These are phyloP conservation scores for Stenoptilia bipunctidactyla DNA, from an alignment of 2,888 invertebrate species.

Conservation along the genomic window DNA sequence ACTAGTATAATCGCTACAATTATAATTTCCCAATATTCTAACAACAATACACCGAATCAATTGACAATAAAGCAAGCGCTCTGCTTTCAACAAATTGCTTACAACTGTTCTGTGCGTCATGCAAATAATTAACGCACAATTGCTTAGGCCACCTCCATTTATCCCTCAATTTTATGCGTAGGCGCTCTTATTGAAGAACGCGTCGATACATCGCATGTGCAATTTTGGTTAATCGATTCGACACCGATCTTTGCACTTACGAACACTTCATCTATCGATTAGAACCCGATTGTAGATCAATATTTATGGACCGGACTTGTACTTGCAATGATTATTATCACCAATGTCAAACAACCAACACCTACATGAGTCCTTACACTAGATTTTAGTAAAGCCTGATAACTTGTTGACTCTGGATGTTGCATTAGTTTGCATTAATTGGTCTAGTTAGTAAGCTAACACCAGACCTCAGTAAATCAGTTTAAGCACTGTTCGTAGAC, in stretches of 20 bases:
- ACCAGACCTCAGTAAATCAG: too few species aligned
- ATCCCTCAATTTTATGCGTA: slow-evolving; percentile 59
- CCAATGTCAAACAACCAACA: not conserved
- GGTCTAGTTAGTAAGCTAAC: too few species aligned
- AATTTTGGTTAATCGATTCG: slow-evolving; percentile 64
- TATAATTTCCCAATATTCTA: not conserved
- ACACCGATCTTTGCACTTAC: slow-evolving; percentile 64
- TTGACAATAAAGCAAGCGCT: slow-evolving; percentile 5
- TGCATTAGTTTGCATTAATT: too few species aligned
- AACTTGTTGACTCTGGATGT: too few species aligned
- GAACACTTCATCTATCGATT: slow-evolving; percentile 56
- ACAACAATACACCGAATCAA: not conserved
- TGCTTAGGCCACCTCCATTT: slow-evolving; percentile 54
- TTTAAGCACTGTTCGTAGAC: too few species aligned
- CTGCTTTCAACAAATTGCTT: slow-evolving; percentile 1
- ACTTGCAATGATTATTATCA: not conserved
- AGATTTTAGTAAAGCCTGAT: slow-evolving; percentile 1
- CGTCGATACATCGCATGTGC: slow-evolving; percentile 38
- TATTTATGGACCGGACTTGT: too few species aligned
- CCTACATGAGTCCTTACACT: slow-evolving; percentile 13
- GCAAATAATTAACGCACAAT: slow-evolving; percentile 62
- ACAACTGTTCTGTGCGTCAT: slow-evolving; percentile 33
- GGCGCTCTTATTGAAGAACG: slow-evolving; percentile 56
- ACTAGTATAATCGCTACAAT: too few species aligned
- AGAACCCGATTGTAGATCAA: slow-evolving; percentile 37